Conservation (phyloP, 2,797 vertebrate genomes). For the Anabacerthia variegaticeps region DNA sequence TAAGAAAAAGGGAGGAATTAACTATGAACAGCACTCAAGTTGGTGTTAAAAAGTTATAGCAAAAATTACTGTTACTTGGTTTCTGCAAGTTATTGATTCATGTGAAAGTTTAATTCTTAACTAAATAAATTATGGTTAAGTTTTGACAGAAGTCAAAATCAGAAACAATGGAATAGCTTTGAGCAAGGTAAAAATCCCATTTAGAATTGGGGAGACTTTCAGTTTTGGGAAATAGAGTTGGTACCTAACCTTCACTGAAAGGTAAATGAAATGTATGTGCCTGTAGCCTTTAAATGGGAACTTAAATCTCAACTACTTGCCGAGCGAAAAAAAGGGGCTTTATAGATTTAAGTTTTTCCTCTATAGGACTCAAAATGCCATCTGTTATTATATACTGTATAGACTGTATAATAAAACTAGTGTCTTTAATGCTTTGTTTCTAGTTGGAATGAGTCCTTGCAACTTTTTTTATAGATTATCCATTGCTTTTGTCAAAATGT, state of each 20-base stretch:
- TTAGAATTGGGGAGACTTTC: neutral
- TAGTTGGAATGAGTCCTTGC: neutral
- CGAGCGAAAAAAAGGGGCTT: neutral
- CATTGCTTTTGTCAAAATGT: neutral
- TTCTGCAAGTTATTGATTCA: neutral
- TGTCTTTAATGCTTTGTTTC: neutral
- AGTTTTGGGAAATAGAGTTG: neutral
- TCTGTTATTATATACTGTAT: neutral
- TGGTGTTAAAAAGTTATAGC: accelerated
- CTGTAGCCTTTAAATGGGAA: neutral
- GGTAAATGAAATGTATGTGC: neutral
- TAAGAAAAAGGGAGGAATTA: neutral
- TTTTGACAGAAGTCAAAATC: neutral
- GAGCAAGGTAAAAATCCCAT: neutral
- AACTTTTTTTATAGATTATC: neutral
- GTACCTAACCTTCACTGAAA: neutral
- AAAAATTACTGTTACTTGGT: neutral
- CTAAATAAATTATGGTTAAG: neutral
- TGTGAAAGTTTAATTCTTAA: neutral
- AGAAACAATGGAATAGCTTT: neutral
- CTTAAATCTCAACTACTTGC: neutral
- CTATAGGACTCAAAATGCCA: neutral
- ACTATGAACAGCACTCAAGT: neutral
- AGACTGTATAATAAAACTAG: neutral
- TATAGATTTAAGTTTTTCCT: neutral